These are phyloP conservation scores for Eupsilia transversa DNA, from an alignment of 2,888 invertebrate genomes.

Conservation along the genomic window DNA sequence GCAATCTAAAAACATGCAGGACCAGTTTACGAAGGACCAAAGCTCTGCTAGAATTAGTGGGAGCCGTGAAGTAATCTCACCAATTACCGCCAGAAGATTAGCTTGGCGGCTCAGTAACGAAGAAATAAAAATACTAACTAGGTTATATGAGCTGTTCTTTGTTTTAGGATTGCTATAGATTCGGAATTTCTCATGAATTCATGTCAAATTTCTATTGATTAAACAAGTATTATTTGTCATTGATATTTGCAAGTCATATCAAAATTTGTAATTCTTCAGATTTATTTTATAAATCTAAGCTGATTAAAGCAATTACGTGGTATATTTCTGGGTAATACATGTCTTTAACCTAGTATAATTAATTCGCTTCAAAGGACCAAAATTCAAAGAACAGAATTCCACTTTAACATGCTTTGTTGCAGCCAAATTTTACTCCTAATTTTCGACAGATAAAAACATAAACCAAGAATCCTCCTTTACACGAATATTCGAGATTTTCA, in stretches of 20 bases:
- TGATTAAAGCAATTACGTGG: neutral
- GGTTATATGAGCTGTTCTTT: neutral
- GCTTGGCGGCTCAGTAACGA: neutral
- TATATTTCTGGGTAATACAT: neutral
- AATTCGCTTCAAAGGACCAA: neutral
- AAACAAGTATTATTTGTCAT: neutral
- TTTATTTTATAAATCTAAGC: neutral
- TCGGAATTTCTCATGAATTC: neutral
- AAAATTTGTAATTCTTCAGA: neutral
- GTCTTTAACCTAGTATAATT: accelerated
- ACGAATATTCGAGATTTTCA: slow-evolving; percentile 46
- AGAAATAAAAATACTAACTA: slow-evolving; percentile 13
- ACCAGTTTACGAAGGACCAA: neutral
- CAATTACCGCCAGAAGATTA: slow-evolving; percentile 44
- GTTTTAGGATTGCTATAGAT: neutral
- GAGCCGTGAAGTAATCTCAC: slow-evolving; percentile 17
- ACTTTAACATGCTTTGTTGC: neutral
- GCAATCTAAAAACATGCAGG: neutral
- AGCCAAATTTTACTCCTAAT: neutral
- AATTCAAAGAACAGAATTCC: neutral
- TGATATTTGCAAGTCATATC: neutral
- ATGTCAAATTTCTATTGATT: neutral
- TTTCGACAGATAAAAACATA: slow-evolving; percentile 14
- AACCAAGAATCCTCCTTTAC: slow-evolving; percentile 30
- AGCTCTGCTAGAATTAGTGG: slow-evolving; percentile 6